Percentiles rank a stretch among this genome's conserved stretches.
Evolutionary conservation across 2,113 vertebrate genomes (phyloP).

Genomic region (Cyanocitta stelleri): DNA sequence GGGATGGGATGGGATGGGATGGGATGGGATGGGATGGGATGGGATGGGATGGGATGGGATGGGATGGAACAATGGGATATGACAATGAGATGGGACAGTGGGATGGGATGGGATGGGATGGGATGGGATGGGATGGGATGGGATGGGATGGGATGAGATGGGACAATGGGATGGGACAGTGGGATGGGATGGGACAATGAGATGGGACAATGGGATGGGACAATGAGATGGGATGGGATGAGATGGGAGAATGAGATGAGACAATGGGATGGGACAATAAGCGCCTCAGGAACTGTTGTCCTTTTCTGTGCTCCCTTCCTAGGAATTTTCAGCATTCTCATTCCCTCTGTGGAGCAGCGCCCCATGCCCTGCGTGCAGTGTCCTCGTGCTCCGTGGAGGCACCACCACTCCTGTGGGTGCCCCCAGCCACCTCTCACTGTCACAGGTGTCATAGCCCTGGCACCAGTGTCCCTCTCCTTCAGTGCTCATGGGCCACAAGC

Average conservation of each 20-base stretch:
- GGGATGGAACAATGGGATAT: too few relatives aligned
- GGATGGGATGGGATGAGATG: too few relatives aligned
- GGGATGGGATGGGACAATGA: neutral
- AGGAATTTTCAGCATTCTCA: neutral
- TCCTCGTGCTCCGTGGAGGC: rapidly evolving
- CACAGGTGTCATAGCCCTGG: neutral
- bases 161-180: too few relatives aligned
- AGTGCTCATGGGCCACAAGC: rapidly evolving
- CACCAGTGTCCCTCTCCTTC: neutral
- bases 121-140: neutral
- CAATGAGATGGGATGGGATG: neutral
- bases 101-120: too few relatives aligned
- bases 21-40: neutral
- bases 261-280: neutral
- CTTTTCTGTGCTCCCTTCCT: neutral
- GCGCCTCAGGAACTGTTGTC: neutral
- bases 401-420: rapidly evolving
- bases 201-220: too few relatives aligned
- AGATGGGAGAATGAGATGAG: neutral
- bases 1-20: neutral
- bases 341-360: neutral
- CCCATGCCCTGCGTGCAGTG: rapidly evolving
- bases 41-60: neutral
- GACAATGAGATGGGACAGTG: neutral
- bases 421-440: neutral